phyloP scores from a whole-genome alignment of 1,140 invertebrate genomes.

The Dendrolimus kikuchii region DNA sequence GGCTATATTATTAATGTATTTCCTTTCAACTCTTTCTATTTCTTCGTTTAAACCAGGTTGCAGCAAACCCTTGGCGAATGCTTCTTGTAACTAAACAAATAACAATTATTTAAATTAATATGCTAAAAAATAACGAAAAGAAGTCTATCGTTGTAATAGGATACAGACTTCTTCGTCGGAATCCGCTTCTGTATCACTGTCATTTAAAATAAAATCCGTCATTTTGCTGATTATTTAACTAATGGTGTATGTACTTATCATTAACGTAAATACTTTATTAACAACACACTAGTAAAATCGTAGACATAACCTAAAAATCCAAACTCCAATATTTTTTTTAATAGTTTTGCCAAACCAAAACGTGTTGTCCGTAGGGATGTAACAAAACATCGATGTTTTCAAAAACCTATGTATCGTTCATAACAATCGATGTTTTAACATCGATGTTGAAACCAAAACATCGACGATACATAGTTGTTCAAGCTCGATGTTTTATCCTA shows the following conservation, averaged over 20 bases:
- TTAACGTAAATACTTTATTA: too few species aligned
- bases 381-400: too few species aligned
- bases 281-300: too few species aligned
- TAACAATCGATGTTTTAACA: too few species aligned
- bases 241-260: background rate
- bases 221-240: slow-evolving; percentile 19
- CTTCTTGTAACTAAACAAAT: slow-evolving; percentile 82
- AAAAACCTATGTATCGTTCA: too few species aligned
- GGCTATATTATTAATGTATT: slow-evolving; percentile 78
- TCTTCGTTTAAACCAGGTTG: slow-evolving; percentile 88
- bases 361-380: too few species aligned
- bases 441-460: too few species aligned
- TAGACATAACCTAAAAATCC: too few species aligned
- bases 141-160: background rate
- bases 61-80: slow-evolving; percentile 84
- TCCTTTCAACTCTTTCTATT: slow-evolving; percentile 73
- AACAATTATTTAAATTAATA: slow-evolving; percentile 3
- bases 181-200: slow-evolving; percentile 56
- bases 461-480: too few species aligned
- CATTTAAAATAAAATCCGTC: slow-evolving; percentile 57
- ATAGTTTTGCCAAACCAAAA: too few species aligned
- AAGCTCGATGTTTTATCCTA: too few species aligned
- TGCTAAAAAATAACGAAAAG: background rate
- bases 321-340: too few species aligned
- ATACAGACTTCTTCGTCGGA: slow-evolving; percentile 61